These are phyloP conservation scores for Synanthedon tipuliformis DNA, from an alignment of 2,888 invertebrate species.

Conservation along the genomic window DNA sequence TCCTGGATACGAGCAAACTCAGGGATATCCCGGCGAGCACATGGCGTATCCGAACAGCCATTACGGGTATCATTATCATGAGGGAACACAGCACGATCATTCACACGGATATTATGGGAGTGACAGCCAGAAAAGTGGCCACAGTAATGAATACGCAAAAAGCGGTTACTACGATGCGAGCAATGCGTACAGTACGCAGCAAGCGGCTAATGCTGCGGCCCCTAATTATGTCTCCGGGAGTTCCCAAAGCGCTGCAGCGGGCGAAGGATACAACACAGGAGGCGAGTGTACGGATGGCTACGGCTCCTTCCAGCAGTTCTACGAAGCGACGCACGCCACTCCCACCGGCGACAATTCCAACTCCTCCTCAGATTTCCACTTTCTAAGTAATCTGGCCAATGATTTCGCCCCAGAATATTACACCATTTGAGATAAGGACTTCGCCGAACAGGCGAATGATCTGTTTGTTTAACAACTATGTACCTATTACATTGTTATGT, in stretches of 20 bases:
- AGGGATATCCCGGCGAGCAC: conserved; percentile 51
- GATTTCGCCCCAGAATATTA: conserved; percentile 95
- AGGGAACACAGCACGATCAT: conserved; percentile 50
- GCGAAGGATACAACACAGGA: conserved; percentile 32
- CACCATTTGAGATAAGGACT: conserved; percentile 71
- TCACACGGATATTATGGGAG: conserved; percentile 53
- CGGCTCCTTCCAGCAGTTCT: conserved; percentile 79
- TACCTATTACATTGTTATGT: conserved; percentile 1
- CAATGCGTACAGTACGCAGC: conserved; percentile 45
- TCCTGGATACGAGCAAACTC: conserved; percentile 68
- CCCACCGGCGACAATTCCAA: conserved; percentile 79
- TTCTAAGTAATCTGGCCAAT: conserved; percentile 90
- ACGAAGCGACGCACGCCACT: conserved; percentile 67
- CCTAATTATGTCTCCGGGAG: conserved; percentile 17
- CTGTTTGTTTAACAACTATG: conserved; percentile 52
- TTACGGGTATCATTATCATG: conserved; percentile 65
- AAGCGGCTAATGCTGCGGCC: conserved; percentile 22
- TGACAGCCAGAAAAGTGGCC: conserved; percentile 63
- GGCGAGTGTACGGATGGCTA: conserved; percentile 75
- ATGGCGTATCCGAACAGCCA: conserved; percentile 59
- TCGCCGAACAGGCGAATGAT: conserved; percentile 65
- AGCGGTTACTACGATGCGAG: conserved; percentile 56
- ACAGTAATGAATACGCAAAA: conserved; percentile 65
- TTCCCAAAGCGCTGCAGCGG: conserved; percentile 36
- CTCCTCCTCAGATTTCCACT: conserved; percentile 94